Conservation (phyloP, 2,888 invertebrate species). For the Elmis aenea region DNA sequence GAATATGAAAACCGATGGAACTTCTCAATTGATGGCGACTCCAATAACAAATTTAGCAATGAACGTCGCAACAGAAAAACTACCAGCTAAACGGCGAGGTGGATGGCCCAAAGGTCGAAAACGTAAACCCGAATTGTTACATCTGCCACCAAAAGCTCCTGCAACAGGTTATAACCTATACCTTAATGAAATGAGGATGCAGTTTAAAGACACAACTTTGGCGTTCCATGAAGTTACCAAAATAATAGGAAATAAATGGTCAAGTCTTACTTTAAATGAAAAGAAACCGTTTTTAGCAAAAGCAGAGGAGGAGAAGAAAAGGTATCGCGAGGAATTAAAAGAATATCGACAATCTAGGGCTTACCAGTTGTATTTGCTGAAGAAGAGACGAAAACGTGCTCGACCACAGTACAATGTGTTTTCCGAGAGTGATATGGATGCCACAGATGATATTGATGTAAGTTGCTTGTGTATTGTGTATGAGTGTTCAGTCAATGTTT, state of each 20-base stretch:
- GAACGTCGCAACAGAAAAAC: slow-evolving; percentile 12
- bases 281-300: slow-evolving; percentile 53
- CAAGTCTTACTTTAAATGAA: slow-evolving; percentile 49
- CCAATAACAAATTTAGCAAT: too few species aligned
- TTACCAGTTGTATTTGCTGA: slow-evolving; percentile 51
- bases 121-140: slow-evolving; percentile 50
- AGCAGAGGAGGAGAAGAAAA: slow-evolving; percentile 54
- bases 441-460: slow-evolving; percentile 51
- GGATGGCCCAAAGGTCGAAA: slow-evolving; percentile 60
- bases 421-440: slow-evolving; percentile 50
- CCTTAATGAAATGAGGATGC: slow-evolving; percentile 52
- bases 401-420: slow-evolving; percentile 39
- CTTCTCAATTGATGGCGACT: not conserved
- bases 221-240: slow-evolving; percentile 56
- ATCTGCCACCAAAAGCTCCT: slow-evolving; percentile 54
- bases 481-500: not conserved
- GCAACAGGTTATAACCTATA: slow-evolving; percentile 55
- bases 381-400: slow-evolving; percentile 47
- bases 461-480: slow-evolving; percentile 27
- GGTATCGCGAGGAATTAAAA: slow-evolving; percentile 53
- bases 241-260: slow-evolving; percentile 55
- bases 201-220: slow-evolving; percentile 49
- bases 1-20: not conserved
- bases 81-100: slow-evolving; percentile 47
- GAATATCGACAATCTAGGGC: slow-evolving; percentile 53